Evolutionary conservation across 2,888 invertebrate species (phyloP).

Genomic region (Hemaris fuciformis): DNA sequence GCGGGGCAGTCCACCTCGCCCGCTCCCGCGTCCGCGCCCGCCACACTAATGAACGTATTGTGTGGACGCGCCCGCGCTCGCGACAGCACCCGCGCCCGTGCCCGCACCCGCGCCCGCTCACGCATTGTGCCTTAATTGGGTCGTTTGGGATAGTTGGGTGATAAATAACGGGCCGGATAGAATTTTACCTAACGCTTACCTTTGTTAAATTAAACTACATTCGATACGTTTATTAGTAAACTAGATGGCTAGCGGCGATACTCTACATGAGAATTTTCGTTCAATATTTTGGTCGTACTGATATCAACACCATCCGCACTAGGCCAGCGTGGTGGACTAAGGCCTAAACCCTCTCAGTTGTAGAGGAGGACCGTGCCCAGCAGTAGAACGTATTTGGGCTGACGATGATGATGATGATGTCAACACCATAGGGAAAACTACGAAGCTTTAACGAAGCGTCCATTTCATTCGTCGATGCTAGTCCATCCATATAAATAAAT

Average conservation of each 20-base stretch:
- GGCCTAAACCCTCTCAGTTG: too few species aligned
- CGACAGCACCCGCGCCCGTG: conserved; percentile 20
- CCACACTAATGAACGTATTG: conserved; percentile 29
- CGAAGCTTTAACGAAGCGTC: too few species aligned
- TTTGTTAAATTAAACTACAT: conserved; percentile 24
- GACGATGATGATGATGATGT: too few species aligned
- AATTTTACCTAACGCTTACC: conserved; percentile 18
- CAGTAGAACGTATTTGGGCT: too few species aligned
- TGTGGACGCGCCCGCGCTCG: conserved; percentile 24
- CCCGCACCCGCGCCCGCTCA: conserved; percentile 19
- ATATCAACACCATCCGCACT: too few species aligned
- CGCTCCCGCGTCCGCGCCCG: conserved; percentile 17
- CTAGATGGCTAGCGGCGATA: neutral
- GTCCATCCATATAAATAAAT: too few species aligned
- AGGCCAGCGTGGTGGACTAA: too few species aligned
- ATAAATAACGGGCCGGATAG: conserved; percentile 23
- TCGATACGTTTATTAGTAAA: conserved; percentile 3
- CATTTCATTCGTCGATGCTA: too few species aligned
- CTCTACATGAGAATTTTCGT: neutral
- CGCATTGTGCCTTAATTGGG: conserved; percentile 27
- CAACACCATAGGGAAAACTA: too few species aligned
- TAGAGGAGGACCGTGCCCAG: too few species aligned
- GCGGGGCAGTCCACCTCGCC: conserved; percentile 23
- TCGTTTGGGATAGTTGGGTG: conserved; percentile 22
- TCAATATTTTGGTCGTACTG: neutral